Conservation (phyloP, 2,113 vertebrate genomes). For the Toxotes jaculatrix region DNA sequence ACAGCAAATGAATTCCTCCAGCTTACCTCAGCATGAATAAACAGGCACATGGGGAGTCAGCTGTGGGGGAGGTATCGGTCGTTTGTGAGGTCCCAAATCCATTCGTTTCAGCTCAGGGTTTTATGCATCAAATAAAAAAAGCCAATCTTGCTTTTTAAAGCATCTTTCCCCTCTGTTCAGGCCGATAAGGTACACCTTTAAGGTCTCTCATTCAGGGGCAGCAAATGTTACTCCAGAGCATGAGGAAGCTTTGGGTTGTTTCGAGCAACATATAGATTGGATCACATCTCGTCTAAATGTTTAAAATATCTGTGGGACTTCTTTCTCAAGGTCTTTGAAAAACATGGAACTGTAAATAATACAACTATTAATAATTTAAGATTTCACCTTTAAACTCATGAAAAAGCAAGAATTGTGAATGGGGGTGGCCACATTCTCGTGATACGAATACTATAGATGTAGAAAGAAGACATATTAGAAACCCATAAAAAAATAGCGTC, state of each 20-base stretch:
- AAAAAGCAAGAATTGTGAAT: not conserved
- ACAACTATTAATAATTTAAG: not conserved
- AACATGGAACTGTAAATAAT: not conserved
- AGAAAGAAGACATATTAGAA: conserved; percentile 7
- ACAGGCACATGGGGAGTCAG: conserved; percentile 82
- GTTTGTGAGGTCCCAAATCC: conserved; percentile 80
- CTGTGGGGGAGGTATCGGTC: conserved; percentile 72
- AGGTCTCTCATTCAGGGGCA: conserved; percentile 72
- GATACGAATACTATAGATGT: not conserved
- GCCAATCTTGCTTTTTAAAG: conserved; percentile 80
- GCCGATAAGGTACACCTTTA: conserved; percentile 78
- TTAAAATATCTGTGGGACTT: conserved; percentile 13
- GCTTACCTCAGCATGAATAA: conserved; percentile 96
- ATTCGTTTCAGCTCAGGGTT: conserved; percentile 83
- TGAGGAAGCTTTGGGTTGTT: conserved; percentile 30
- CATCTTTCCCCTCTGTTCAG: conserved; percentile 74
- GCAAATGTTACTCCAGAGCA: conserved; percentile 61
- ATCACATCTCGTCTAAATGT: conserved; percentile 29
- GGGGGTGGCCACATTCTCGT: not conserved
- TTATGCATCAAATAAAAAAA: conserved; percentile 85
- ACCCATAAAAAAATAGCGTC: not conserved
- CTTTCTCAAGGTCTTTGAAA: conserved; percentile 1
- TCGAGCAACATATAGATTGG: conserved; percentile 12
- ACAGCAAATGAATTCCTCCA: conserved; percentile 94
- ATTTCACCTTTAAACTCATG: not conserved